Conservation (phyloP, 2,797 vertebrate species). For the Simalia tracyae region DNA sequence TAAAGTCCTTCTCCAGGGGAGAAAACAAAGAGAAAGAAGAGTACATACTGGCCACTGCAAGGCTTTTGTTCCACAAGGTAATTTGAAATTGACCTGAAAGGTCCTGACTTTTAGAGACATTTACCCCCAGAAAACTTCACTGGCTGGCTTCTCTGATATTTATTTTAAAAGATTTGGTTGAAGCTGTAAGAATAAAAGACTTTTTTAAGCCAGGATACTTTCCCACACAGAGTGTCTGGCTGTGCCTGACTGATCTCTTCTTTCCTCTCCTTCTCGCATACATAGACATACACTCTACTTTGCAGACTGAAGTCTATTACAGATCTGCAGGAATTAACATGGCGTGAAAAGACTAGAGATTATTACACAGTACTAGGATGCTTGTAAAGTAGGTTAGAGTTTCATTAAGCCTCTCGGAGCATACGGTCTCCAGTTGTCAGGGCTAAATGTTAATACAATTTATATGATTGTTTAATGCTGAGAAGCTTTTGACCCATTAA, state of each 20-base stretch:
- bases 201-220: slow-evolving; percentile 13
- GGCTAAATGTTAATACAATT: slow-evolving; percentile 37
- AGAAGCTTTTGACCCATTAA: slow-evolving; percentile 43
- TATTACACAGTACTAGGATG: neutral
- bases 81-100: slow-evolving; percentile 14
- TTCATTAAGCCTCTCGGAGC: slow-evolving; percentile 1
- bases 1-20: neutral
- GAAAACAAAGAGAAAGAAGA: neutral
- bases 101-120: neutral
- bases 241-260: fast-evolving
- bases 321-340: fast-evolving
- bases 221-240: neutral
- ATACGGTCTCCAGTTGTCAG: neutral
- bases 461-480: slow-evolving; percentile 10
- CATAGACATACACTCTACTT: neutral
- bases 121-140: neutral
- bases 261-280: neutral
- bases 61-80: neutral
- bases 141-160: neutral
- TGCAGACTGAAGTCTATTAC: neutral
- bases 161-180: neutral
- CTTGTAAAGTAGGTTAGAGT: slow-evolving; percentile 11
- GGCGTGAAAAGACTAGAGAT: neutral
- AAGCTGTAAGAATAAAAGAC: slow-evolving; percentile 11
- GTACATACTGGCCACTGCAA: neutral